Base-by-base conservation (phyloP, 2,888 invertebrate genomes). In the Cerastis rubricosa region DNA sequence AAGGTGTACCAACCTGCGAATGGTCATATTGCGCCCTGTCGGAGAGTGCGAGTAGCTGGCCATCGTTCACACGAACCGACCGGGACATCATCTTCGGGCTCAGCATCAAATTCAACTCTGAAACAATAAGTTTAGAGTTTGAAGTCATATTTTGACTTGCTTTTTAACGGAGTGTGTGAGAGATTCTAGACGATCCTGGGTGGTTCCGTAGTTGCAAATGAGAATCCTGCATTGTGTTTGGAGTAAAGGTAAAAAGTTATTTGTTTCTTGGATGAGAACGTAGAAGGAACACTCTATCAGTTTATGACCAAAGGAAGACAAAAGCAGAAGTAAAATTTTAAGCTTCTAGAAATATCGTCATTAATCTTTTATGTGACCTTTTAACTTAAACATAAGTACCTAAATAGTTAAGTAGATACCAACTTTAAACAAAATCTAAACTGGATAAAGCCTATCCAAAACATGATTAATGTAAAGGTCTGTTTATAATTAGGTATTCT, bases 11-110 rank as follows among this genome's bases (percentile, higher is more conserved):
- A 70, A 97, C 97, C 95, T 97, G 97, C n/a, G 98, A 97, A 92
- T 98, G 98, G 93, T 99, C 99, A 91, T 98, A 98, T 91, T 98
- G 98, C n/a, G 99, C 99, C 85, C 98, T 97, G 89, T 98, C 98
- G 0, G 99, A 98, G 85, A 99, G 97, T 96, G 98, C 98, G 80
- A 98, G 95, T 81, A 99, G 97, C 94, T 99, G 99, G 57, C 97
- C 97, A 90, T 99, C 99, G 94, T 99, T 98, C 86, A 99, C 98
- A 78, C 99, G 97, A 84, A 99, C 97, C 74, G 98, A 97, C 86
- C 99, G 97, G 97, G 99, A 98, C 97, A 99, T 98, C 97, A 99
- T 98, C 95, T 98, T 98, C 45, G 98, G 98, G 91, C 98, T 98
- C 91, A 98, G 95, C 98, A 98, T 98, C 84, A 81, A 85, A 35